A percentile compares a stretch with the other conserved stretches of the same genome.
Evolutionary conservation across 2,888 invertebrate genomes (phyloP).

Genomic region (Drosophila nigricruria): DNA sequence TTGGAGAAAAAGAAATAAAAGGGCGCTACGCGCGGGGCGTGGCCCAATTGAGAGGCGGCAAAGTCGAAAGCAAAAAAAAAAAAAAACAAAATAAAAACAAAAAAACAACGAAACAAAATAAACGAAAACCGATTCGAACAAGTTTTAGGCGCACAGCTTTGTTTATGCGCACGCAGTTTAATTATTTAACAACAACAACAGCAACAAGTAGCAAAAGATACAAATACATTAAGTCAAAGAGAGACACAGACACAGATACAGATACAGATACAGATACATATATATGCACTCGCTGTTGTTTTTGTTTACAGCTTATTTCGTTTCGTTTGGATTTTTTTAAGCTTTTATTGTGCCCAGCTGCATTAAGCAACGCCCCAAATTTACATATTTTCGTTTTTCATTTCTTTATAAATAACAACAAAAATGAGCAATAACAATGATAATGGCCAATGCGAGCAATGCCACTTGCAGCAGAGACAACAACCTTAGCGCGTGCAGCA

Average conservation of each 20-base stretch:
- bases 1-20: conserved; percentile 28
- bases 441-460: conserved; percentile 3
- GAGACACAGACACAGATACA: conserved; percentile 22
- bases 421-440: not conserved
- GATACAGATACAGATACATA: conserved; percentile 1
- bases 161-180: conserved; percentile 21
- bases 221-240: conserved; percentile 23
- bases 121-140: conserved; percentile 70
- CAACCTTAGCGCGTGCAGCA: conserved; percentile 31
- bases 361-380: conserved; percentile 47
- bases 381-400: conserved; percentile 12
- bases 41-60: conserved; percentile 37
- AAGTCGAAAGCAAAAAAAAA: no score
- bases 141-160: conserved; percentile 53
- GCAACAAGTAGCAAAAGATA: conserved; percentile 37
- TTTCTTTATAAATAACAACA: not conserved
- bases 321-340: conserved; percentile 8
- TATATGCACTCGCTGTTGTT: conserved; percentile 8
- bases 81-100: not conserved
- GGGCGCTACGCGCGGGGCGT: conserved; percentile 16
- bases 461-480: not conserved
- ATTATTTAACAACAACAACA: conserved; percentile 39
- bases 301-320: conserved; percentile 28
- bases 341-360: conserved; percentile 16
- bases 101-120: conserved; percentile 23